A percentile compares a stretch with the other conserved stretches of the same genome.
These are phyloP conservation scores for Bombus vancouverensis DNA, from an alignment of 1,140 invertebrate genomes.

Conservation along the genomic window DNA sequence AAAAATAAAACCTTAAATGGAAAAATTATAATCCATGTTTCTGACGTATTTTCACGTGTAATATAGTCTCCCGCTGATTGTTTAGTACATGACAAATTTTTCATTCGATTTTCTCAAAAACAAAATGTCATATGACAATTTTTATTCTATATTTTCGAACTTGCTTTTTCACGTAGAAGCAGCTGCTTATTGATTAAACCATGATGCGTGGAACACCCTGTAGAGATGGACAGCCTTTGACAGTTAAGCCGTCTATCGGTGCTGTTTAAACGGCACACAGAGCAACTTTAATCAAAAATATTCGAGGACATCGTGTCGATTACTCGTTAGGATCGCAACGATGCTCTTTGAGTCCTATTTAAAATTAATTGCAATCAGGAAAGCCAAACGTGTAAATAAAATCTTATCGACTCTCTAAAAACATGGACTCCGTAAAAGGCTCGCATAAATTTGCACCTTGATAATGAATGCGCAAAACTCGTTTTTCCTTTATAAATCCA, in stretches of 20 bases:
- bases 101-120: no score
- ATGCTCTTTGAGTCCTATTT: not conserved
- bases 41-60: no score
- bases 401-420: not conserved
- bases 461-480: not conserved
- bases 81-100: no score
- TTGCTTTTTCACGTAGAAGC: not conserved
- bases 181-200: not conserved
- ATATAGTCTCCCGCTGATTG: no score
- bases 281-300: not conserved
- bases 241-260: not conserved
- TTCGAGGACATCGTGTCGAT: not conserved
- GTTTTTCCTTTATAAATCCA: not conserved
- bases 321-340: constrained; percentile 1
- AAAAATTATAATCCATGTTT: no score
- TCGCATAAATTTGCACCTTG: not conserved
- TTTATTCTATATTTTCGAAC: no score
- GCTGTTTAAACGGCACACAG: not conserved
- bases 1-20: no score
- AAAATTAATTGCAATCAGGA: not conserved
- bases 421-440: not conserved
- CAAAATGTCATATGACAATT: no score
- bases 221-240: not conserved
- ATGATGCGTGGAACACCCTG: no score
- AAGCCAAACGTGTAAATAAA: not conserved